Conservation (phyloP, 2,113 vertebrate species). For the Lagopus leucura region DNA sequence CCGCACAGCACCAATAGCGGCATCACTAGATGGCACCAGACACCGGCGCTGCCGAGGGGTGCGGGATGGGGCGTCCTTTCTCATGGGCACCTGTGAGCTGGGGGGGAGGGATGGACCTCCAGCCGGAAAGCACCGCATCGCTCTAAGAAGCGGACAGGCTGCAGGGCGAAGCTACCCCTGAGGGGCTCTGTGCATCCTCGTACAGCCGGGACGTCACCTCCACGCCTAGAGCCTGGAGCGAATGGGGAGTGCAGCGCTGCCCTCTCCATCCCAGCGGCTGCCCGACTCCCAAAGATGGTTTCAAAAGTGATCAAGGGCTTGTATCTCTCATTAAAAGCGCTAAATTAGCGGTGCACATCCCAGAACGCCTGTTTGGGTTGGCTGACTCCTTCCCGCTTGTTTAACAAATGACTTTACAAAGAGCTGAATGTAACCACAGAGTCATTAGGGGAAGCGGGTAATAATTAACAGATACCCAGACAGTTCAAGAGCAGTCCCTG, state of each 20-base stretch:
- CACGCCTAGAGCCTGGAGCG: neutral
- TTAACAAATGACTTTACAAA: neutral
- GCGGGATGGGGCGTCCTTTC: neutral
- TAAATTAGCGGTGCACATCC: neutral
- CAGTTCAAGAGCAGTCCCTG: accelerated
- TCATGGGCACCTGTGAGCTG: accelerated
- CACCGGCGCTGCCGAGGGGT: neutral
- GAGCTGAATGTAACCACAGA: neutral
- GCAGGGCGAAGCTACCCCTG: neutral
- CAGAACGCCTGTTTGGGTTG: neutral
- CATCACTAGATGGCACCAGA: constrained; percentile 63
- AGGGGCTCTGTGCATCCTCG: neutral
- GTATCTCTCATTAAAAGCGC: neutral
- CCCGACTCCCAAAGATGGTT: neutral
- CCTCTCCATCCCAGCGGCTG: neutral
- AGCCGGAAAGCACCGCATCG: neutral
- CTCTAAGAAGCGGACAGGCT: no score
- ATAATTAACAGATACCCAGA: neutral
- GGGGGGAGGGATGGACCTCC: neutral
- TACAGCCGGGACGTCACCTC: neutral
- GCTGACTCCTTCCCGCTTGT: accelerated
- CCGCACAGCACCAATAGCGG: neutral
- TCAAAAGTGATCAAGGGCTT: neutral
- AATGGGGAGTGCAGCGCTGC: neutral
- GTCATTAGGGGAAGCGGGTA: neutral